These are phyloP conservation scores for Oryzias javanicus DNA, from an alignment of 2,113 vertebrate species.

Conservation along the genomic window DNA sequence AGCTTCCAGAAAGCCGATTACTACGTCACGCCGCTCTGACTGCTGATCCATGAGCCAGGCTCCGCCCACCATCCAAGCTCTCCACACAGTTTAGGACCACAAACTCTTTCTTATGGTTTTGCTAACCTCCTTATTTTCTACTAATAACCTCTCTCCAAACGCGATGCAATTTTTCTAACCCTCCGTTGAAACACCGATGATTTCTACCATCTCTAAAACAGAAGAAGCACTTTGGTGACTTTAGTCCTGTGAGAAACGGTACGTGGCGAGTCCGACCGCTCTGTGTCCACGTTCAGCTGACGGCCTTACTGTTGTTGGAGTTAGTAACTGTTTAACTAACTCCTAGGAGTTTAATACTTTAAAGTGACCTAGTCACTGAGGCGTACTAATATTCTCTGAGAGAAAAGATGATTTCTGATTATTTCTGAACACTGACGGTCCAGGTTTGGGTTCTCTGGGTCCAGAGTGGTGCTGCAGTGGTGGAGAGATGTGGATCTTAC, in stretches of 20 bases:
- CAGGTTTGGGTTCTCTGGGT: slow-evolving; percentile 69
- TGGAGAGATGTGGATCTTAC: slow-evolving; percentile 32
- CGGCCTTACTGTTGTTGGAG: slow-evolving; percentile 80
- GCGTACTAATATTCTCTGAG: slow-evolving; percentile 99
- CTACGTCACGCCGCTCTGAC: slow-evolving; percentile 90
- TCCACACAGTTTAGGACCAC: slow-evolving; percentile 38
- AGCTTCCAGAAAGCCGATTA: slow-evolving; percentile 82
- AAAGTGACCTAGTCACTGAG: slow-evolving; percentile 93
- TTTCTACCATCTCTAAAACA: slow-evolving; percentile 82
- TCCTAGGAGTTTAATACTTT: slow-evolving; percentile 98
- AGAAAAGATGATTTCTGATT: slow-evolving; percentile 86
- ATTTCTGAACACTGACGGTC: slow-evolving; percentile 63
- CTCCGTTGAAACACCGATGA: slow-evolving; percentile 46
- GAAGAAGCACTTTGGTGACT: slow-evolving; percentile 76
- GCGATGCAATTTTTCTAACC: slow-evolving; percentile 64
- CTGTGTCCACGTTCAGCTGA: slow-evolving; percentile 62
- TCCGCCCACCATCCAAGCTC: neutral
- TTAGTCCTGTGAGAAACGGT: slow-evolving; percentile 62
- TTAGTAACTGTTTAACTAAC: slow-evolving; percentile 92
- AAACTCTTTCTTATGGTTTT: slow-evolving; percentile 28
- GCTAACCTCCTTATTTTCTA: slow-evolving; percentile 56
- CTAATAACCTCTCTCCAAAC: slow-evolving; percentile 56
- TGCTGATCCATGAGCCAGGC: neutral
- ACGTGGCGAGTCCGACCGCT: slow-evolving; percentile 49
- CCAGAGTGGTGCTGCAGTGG: slow-evolving; percentile 46